Evolutionary conservation across 2,888 invertebrate species (phyloP), one percentile per base, ranked within the genome.

Genomic region (Perdita meconis): DNA sequence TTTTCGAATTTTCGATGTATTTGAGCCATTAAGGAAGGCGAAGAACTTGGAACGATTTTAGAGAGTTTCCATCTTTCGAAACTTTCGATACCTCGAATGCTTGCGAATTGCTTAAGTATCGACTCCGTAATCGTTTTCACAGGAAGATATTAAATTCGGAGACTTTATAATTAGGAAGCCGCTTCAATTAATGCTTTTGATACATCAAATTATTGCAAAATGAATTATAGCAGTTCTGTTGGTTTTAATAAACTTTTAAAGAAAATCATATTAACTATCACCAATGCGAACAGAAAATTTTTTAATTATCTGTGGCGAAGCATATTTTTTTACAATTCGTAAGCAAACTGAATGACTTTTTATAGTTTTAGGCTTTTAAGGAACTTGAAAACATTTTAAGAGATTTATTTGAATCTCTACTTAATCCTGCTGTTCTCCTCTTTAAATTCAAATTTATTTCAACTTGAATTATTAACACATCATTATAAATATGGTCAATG

Each of bases 1-100:
- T 60, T 44, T 44, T 16, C 40, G 44, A 26, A 60, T 44, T 60
- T 30, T 30, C 60, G 44, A 47, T 26, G 26, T 12, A 44, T 60
- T 44, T 42, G 10, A 60, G 30, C 44, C 22, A 56, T 56, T 38
- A 56, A 38, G 36, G n/a, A 22, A 19, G 51, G 30, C 19, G 38
- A 38, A 36, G 56, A 36, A 38, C 16, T 56, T 36, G 0, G 38
- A 56, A 56, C 36, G 36, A 22, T 22, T 19, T 6, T 22, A 12
- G 36, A 38, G 13, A 10, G 36, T 56, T 56, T 56, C 36, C 36
- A 56, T 56, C 56, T 36, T 36, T 38, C 56, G 34, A 5, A 12
- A 38, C 36, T 38, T 56, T 56, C 34, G 38, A 56, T 56, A 38
- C 36, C 12, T 36, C 12, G 36, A 19, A 16, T 12, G 34, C 16